Evolutionary conservation across 2,888 invertebrate genomes (phyloP), one percentile per base, ranked within the genome.

Genomic region (Pyrrhopygopsis socrates): DNA sequence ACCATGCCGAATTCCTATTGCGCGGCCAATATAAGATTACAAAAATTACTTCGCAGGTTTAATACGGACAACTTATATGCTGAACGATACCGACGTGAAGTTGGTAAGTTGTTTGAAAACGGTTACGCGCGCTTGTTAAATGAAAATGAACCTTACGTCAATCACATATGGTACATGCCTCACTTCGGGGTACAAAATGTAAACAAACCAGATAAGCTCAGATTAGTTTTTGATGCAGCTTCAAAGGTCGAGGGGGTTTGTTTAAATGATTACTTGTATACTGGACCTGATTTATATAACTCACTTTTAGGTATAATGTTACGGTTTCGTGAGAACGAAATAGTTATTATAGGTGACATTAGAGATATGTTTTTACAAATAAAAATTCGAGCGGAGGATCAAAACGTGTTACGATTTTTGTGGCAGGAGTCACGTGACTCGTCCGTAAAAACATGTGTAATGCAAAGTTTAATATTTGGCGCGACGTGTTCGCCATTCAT

Each of bases 401-500:
- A 63, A 41, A 60, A 75, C 38, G 63, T 63, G 6, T 38, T 75
- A 18, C 45, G 86, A 88, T 74, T 88, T 80, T 41, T 88, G n/a
- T 88, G 90, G 86, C 84, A 83, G 41, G 73, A 83, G 45, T 45
- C 45, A 45, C 18, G 15, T 89, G 38, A 68, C 24, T 45, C 65
- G 9, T 54, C 65, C 2, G 30, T 77, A 30, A 65, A 77, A 11
- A 15, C 24, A 15, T 67, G 45, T 67, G 67, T 22, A 22, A 92
- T 91, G 89, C 22, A 71, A 65, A 63, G 80, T 67, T 78, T 91
- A 67, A 67, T 91, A 18, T 90, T 90, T 71, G 88, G 90, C 0
- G 87, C 88, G 2, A 92, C 80, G 2, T 88, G 85, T 54, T 92
- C 89, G 1, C 91, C 87, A 2, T 91, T 91, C 30, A 88, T 91